These are phyloP conservation scores for Nilaparvata lugens DNA, from an alignment of 1,140 invertebrate genomes.

Conservation along the genomic window DNA sequence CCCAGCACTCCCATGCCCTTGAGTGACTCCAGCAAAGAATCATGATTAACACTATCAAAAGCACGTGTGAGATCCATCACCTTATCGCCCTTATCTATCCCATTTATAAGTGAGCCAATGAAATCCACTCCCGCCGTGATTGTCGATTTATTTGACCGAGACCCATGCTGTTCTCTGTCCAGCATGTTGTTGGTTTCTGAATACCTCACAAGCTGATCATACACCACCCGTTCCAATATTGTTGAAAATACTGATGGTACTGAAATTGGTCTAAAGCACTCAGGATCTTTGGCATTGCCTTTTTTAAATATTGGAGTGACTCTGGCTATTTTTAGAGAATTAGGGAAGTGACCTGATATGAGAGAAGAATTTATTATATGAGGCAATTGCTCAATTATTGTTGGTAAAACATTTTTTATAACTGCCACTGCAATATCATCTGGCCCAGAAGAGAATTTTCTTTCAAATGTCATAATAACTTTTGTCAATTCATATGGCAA, in stretches of 20 bases:
- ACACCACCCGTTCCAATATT: constrained; percentile 20
- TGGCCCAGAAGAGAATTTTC: background rate
- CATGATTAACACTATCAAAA: no score
- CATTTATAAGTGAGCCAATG: no score
- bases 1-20: no score
- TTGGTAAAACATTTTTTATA: no score
- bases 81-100: no score
- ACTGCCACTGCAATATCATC: constrained; percentile 6
- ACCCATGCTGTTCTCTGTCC: background rate
- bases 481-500: background rate
- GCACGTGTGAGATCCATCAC: no score
- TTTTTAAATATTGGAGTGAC: constrained; percentile 22
- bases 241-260: constrained; percentile 20
- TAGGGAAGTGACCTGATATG: constrained; percentile 15
- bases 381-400: constrained; percentile 1
- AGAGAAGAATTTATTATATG: constrained; percentile 14
- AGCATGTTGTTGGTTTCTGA: constrained; percentile 18
- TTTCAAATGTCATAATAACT: background rate
- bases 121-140: no score
- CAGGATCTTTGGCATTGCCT: constrained; percentile 13
- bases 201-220: constrained; percentile 16
- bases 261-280: constrained; percentile 21
- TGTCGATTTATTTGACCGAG: no score
- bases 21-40: no score
- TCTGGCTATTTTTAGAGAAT: constrained; percentile 17